Conservation (phyloP, 2,113 vertebrate genomes). For the Anolis carolinensis region DNA sequence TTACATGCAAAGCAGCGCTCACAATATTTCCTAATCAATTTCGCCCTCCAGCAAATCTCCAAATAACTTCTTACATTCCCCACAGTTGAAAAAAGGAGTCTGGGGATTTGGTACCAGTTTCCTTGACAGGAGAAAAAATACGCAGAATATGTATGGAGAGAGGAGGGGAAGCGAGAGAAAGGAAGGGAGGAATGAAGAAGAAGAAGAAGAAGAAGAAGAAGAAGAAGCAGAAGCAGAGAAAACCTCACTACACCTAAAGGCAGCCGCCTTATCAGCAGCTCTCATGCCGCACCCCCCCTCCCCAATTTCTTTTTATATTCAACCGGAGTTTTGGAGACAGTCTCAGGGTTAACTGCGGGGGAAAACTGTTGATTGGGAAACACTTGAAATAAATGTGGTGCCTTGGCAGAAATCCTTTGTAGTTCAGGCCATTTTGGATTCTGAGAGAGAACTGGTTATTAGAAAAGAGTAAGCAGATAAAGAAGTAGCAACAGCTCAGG, state of each 20-base stretch:
- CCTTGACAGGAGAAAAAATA: not conserved
- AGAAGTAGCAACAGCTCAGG: not conserved
- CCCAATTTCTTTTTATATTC: not conserved
- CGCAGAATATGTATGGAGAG: not conserved
- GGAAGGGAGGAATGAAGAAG: not conserved
- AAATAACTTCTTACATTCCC: not conserved
- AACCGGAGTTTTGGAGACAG: not conserved
- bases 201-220: not conserved
- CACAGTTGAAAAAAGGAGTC: not conserved
- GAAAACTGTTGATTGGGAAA: not conserved
- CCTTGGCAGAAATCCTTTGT: not conserved
- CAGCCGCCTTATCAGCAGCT: not conserved
- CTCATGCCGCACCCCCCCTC: not conserved
- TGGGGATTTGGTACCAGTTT: not conserved
- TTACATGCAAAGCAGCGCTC: no score
- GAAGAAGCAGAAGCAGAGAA: not conserved
- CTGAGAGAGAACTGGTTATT: not conserved
- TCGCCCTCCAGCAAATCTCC: not conserved
- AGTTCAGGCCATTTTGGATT: not conserved
- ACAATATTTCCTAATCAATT: not conserved
- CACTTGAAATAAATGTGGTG: not conserved
- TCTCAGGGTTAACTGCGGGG: not conserved
- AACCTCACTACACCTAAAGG: not conserved
- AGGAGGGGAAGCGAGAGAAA: not conserved
- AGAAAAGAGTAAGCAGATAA: not conserved